Evolutionary conservation across 1,140 invertebrate species (phyloP), one percentile per base, ranked within the genome.

Genomic region (Tetramorium simillimum): DNA sequence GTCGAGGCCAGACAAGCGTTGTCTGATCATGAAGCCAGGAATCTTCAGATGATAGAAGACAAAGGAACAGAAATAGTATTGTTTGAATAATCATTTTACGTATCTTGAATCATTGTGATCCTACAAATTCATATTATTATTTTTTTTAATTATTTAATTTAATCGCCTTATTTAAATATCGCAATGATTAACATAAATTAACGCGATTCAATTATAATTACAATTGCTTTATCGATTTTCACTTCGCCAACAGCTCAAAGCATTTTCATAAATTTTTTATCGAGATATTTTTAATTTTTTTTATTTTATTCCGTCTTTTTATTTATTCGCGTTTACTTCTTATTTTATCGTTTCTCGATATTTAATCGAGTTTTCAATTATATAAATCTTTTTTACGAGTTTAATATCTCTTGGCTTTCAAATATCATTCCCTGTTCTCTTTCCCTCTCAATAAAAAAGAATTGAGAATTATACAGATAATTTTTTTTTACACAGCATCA

Each of bases 1-100:
- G 76, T 92, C 3, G 94, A 94, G 51, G 93, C 93, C 0, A 93
- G 93, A 81, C 86, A 76, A 67, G 76, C 91, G 9, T 85, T 95
- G 6, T 88, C 92, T 1, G 90, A 91, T n/a, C 91, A 89, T 70
- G 92, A 95, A 33, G 90, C 93, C 40, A 84, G 90, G 28, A 93
- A 92, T 86, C 86, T 95, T 10, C 85, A 91, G 37, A 72, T 85
- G 3, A 69, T 95, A 5, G 94, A 94, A 62, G 69, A 82, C 0
- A 92, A 88, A n/a, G 90, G 91, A 37, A 49, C 85, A 28, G 89
- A 94, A 87, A 93, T 95, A 92, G 93, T 94, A 92, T 60, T 70
- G 37, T 53, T 46, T 28, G 37, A 40, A 14, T 63, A 28, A 49
- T 53, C 7, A 37, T 49, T 18, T 56, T 40, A 53, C 18, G 21